These are phyloP conservation scores for Noctua janthe DNA, from an alignment of 2,888 invertebrate genomes.

Conservation along the genomic window DNA sequence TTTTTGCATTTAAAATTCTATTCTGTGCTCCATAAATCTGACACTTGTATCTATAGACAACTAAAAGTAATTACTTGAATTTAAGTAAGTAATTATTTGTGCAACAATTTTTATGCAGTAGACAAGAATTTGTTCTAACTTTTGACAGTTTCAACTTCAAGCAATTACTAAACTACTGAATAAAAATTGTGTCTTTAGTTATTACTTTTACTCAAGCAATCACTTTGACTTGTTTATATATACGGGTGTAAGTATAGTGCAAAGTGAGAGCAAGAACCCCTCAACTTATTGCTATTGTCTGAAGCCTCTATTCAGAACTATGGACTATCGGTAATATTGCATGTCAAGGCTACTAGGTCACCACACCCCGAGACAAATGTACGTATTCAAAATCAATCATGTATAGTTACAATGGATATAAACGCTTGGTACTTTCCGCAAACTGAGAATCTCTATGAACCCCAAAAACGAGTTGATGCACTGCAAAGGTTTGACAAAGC, in stretches of 20 bases:
- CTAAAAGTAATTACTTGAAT: background rate
- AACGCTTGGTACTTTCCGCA: too few species aligned
- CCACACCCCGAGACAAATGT: background rate
- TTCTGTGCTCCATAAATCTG: background rate
- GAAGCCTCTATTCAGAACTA: background rate
- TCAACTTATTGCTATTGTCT: slow-evolving; percentile 1
- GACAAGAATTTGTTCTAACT: background rate
- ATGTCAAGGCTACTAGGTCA: slow-evolving; percentile 1
- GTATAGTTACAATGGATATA: background rate
- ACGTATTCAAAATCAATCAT: background rate
- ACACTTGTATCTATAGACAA: background rate
- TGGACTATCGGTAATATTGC: slow-evolving; percentile 14
- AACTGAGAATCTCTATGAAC: background rate
- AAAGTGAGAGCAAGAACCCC: slow-evolving; percentile 8
- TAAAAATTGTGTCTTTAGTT: too few species aligned
- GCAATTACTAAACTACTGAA: too few species aligned
- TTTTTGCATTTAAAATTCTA: slow-evolving; percentile 17
- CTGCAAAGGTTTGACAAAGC: background rate
- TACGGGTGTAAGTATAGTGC: background rate
- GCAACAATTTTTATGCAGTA: background rate
- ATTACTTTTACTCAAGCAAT: too few species aligned
- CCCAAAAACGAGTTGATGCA: background rate
- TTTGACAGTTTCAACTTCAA: too few species aligned
- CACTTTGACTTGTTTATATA: too few species aligned
- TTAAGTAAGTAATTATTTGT: background rate